phyloP scores from a whole-genome alignment of 2,113 vertebrate genomes.

The Onychostoma macrolepis region DNA sequence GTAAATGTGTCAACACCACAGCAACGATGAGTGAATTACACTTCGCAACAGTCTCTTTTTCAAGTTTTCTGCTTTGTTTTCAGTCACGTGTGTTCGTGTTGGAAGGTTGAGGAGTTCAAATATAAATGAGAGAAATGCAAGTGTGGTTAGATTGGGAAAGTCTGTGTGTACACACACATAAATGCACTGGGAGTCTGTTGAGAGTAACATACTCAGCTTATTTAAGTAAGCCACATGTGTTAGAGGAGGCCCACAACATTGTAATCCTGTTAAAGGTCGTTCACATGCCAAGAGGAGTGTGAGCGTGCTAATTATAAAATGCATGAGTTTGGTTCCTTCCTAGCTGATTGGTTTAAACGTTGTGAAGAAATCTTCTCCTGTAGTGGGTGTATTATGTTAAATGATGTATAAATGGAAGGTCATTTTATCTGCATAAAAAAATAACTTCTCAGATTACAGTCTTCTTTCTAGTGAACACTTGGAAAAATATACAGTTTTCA shows the following conservation, averaged over 20 bases:
- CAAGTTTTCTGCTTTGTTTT: background rate
- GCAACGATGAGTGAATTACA: constrained; percentile 32
- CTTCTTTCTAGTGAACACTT: background rate
- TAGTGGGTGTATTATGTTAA: background rate
- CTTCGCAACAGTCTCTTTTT: constrained; percentile 25
- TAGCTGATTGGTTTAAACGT: background rate
- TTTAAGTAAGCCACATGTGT: constrained; percentile 31
- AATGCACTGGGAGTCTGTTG: background rate
- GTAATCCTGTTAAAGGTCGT: constrained; percentile 24
- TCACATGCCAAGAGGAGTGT: background rate
- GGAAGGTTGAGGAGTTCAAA: constrained; percentile 5
- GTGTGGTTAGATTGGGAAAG: background rate
- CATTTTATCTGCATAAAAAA: background rate
- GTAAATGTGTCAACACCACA: constrained; percentile 36
- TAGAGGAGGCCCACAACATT: constrained; percentile 11
- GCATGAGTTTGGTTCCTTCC: constrained; percentile 16
- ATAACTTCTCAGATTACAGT: background rate
- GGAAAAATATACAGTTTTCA: background rate
- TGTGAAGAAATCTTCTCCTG: background rate
- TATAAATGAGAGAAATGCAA: background rate
- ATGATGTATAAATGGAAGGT: constrained; percentile 1
- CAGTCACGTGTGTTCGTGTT: background rate
- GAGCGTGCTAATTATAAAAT: constrained; percentile 35
- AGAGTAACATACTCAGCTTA: constrained; percentile 13
- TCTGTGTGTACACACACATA: constrained; percentile 4